phyloP scores from a whole-genome alignment of 53 echinoderm and acorn worm species.

The Temnopleurus reevesii region DNA sequence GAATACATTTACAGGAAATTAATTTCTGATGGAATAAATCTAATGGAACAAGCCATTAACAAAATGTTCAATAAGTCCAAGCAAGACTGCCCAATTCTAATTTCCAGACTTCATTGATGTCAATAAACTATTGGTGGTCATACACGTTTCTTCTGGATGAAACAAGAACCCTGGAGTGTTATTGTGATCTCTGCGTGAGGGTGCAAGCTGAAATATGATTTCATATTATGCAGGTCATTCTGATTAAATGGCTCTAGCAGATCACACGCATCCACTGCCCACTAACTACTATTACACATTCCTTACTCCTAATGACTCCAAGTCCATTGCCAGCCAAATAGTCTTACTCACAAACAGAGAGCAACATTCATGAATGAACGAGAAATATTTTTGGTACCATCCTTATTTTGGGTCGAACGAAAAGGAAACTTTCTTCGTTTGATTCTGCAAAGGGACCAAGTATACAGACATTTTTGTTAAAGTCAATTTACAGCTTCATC shows the following conservation, averaged over 20 bases:
- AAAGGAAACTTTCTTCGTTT: no score
- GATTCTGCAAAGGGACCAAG: no score
- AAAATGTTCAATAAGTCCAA: no score
- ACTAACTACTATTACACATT: slow-evolving; percentile 5
- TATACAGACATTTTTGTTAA: no score
- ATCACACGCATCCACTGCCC: neutral
- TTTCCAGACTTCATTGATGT: neutral
- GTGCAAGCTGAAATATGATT: slow-evolving; percentile 22
- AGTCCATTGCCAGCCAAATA: neutral
- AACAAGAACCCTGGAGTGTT: neutral
- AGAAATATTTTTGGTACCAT: no score
- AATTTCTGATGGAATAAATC: no score
- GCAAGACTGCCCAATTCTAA: no score
- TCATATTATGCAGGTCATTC: neutral
- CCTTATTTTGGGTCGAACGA: no score
- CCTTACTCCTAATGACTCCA: slow-evolving; percentile 7
- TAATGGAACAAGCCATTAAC: no score
- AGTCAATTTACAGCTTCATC: no score
- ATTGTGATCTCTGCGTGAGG: slow-evolving; percentile 20
- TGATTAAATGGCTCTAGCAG: slow-evolving; percentile 39
- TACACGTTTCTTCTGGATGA: neutral
- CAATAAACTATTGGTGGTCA: neutral
- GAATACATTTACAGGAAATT: no score
- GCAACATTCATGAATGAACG: no score
- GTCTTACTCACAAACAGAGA: neutral